phyloP scores from a whole-genome alignment of 2,113 vertebrate genomes.

The Ardeotis arabs region DNA sequence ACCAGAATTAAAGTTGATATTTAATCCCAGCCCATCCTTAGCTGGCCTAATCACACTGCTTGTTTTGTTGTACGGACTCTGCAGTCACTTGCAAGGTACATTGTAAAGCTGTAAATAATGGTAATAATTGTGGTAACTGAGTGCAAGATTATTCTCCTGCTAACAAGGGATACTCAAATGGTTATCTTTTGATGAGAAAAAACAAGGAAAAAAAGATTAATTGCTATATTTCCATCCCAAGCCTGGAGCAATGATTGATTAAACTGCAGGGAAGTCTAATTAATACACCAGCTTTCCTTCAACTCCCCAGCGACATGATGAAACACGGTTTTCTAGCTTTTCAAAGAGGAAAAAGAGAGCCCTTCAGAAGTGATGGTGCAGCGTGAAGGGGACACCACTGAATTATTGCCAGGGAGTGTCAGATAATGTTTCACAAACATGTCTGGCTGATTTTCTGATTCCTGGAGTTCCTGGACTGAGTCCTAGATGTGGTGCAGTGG shows the following conservation, averaged over 20 bases:
- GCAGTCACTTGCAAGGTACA: not conserved
- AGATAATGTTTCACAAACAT: not conserved
- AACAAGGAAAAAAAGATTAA: constrained; percentile 16
- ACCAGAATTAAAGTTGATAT: not conserved
- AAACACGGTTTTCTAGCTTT: not conserved
- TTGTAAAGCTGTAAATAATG: not conserved
- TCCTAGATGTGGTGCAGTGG: not conserved
- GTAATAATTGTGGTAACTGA: not conserved
- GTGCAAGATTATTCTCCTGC: not conserved
- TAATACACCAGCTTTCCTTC: constrained; percentile 38
- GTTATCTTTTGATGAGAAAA: not conserved
- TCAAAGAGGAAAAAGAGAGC: not conserved
- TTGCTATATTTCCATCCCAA: constrained; percentile 12
- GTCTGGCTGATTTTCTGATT: constrained; percentile 8
- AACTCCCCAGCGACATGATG: not conserved
- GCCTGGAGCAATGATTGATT: constrained; percentile 35
- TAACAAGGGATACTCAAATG: not conserved
- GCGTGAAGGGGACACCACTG: not conserved
- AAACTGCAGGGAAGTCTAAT: constrained; percentile 60
- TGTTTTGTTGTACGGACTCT: not conserved
- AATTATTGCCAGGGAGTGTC: not conserved
- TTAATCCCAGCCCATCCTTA: not conserved
- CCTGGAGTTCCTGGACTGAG: constrained; percentile 9
- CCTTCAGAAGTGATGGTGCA: not conserved
- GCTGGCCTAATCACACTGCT: not conserved